Base-by-base conservation (phyloP, 92 coral and sea anemone species). In the Heteractis magnifica region DNA sequence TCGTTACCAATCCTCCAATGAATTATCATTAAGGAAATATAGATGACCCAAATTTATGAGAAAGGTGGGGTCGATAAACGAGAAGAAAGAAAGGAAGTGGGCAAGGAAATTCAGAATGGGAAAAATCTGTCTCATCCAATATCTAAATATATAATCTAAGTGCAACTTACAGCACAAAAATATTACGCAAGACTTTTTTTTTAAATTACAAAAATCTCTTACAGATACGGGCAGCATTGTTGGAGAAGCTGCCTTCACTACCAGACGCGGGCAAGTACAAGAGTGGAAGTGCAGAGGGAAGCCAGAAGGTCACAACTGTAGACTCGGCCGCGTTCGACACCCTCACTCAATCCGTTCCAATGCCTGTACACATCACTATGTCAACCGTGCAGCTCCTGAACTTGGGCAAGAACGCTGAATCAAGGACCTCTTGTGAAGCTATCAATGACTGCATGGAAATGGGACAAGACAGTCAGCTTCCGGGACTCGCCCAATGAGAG, bases 321-420 rank as follows among this genome's bases (percentile, higher is more conserved):
- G 81, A 76, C 9, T 76, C 81, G 4, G 65, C 50, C 26, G 44
- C 80, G 78, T 77, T 65, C 41, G 89, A 86, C 72, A 80, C 89
- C 10, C 72, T 60, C 34, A 86, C 73, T n/a, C 65, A 70, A 21
- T 72, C 89, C 12, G 85, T 81, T 11, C 83, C 89, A 50, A 73
- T 80, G 79, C 84, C 89, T 10, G 89, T 81, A 7, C 89, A 79
- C 81, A 79, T 86, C 52, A 73, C 84, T 62, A 79, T 86, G 84
- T 79, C 89, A 10, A 86, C 84, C 12, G 89, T 86, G 4, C 84
- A 86, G 41, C 68, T 81, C 8, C 81, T 86, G 53, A 85, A 72
- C 51, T 34, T 85, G 10, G 78, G 88, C 0, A 65, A 78, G 83
- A 60, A 52, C 71, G 64, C 88, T 6, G 78, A 81, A 10, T 44